Evolutionary conservation across 2,888 invertebrate species (phyloP), one percentile per base, ranked within the genome.

Genomic region (Epistrophella euchroma): DNA sequence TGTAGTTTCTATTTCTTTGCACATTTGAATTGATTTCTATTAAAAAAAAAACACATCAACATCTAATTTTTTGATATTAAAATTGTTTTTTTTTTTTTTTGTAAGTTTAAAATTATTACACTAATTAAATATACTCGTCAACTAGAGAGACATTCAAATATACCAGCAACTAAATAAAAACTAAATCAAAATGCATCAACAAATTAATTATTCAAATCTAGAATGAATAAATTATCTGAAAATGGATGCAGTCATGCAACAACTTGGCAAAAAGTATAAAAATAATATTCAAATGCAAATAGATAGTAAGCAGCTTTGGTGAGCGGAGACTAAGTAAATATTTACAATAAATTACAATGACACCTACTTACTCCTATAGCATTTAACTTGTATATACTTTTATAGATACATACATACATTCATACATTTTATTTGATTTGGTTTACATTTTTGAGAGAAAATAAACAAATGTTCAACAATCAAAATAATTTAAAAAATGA

Each of bases 141-240:
- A 17, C 4, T n/a, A n/a, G 32, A 11, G 6, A 17, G 2, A 32
- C 5, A 56, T 11, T 17, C n/a, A 17, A 17, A 56, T 55, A 17
- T 6, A 10, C n/a, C 11, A 56, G 35, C 10, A 32, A n/a, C 7
- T 15, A 56, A 56, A 35, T 32, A 13, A 56, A 13, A 56, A 56
- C 35, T 19, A 17, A 56, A 35, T 35, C 56, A 32, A 56, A 56
- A 56, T 56, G 32, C n/a, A 56, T 35, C 32, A 56, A 35, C 56
- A 56, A 56, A 56, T 56, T 56, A 56, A 56, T 32, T 56, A 56
- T 56, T 35, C 56, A 35, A 56, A 56, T 56, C 56, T 56, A 56
- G 17, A 56, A 56, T 35, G 56, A 56, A 56, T 56, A 56, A 56
- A 56, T 56, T 35, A 56, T 35, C 35, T 56, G 11, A 56, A 56